Evolutionary conservation across 2,888 invertebrate species (phyloP).

Genomic region (Drosophila colorata): DNA sequence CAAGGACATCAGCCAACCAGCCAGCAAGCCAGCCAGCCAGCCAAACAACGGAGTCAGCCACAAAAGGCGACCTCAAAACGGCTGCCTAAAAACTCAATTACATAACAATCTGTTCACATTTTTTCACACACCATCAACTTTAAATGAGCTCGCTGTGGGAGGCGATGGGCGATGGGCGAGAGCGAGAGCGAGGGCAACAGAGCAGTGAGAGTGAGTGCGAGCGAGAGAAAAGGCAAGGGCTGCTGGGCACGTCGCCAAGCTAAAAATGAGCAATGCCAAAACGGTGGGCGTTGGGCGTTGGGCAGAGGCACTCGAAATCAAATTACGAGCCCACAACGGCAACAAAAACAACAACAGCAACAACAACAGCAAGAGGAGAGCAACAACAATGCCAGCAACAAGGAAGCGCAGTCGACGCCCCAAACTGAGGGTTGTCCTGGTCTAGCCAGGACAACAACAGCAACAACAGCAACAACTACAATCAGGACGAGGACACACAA

Average conservation of each 20-base stretch:
- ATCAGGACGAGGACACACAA: slow-evolving; percentile 70
- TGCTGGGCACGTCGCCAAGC: slow-evolving; percentile 59
- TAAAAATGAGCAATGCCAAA: slow-evolving; percentile 71
- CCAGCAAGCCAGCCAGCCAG: slow-evolving; percentile 63
- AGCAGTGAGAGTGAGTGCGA: not conserved
- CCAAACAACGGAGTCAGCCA: slow-evolving; percentile 54
- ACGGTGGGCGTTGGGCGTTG: slow-evolving; percentile 57
- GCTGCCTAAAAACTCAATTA: slow-evolving; percentile 84
- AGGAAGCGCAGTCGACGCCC: slow-evolving; percentile 33
- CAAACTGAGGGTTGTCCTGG: slow-evolving; percentile 52
- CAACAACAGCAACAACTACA: slow-evolving; percentile 42
- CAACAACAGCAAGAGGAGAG: slow-evolving; percentile 3
- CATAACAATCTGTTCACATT: slow-evolving; percentile 85
- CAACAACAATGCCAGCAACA: slow-evolving; percentile 20
- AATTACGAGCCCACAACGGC: slow-evolving; percentile 69
- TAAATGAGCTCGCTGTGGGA: slow-evolving; percentile 72
- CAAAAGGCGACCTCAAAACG: slow-evolving; percentile 80
- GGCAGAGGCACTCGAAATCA: slow-evolving; percentile 73
- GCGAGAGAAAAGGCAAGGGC: slow-evolving; percentile 8
- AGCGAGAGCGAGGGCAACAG: not conserved
- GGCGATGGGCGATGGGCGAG: slow-evolving; percentile 5
- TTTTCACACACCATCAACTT: slow-evolving; percentile 85
- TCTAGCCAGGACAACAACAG: slow-evolving; percentile 57
- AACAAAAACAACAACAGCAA: slow-evolving; percentile 17
- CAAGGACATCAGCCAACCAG: slow-evolving; percentile 40